Evolutionary conservation across 1,140 invertebrate species (phyloP).

Genomic region (Neodiprion virginianus): DNA sequence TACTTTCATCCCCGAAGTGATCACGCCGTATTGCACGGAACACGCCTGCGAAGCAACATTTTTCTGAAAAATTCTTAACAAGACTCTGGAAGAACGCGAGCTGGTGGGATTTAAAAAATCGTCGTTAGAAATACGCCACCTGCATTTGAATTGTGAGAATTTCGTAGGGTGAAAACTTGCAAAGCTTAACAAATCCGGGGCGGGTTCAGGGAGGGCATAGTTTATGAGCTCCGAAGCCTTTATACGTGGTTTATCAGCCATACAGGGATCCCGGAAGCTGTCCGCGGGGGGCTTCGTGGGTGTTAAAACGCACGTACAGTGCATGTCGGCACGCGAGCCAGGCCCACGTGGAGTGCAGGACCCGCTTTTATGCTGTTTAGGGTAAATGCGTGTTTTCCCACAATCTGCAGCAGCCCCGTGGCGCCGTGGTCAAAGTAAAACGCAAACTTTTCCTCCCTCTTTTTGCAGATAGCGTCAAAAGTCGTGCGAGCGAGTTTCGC

Average conservation of each 20-base stretch:
- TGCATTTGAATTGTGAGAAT: too few relatives aligned
- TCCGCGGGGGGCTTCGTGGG: neutral
- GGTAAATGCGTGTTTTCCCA: conserved; percentile 4
- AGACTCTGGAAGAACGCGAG: too few relatives aligned
- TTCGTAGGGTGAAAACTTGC: neutral
- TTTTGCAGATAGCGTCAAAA: neutral
- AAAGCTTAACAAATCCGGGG: neutral
- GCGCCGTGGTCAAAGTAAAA: neutral
- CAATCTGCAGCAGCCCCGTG: neutral
- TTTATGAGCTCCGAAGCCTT: neutral
- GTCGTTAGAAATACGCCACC: too few relatives aligned
- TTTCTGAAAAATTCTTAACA: too few relatives aligned
- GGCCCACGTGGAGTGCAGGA: neutral
- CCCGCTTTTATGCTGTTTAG: conserved; percentile 1
- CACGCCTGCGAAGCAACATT: too few relatives aligned
- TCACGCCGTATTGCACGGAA: too few relatives aligned
- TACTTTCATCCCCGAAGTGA: too few relatives aligned
- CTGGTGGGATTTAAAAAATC: too few relatives aligned
- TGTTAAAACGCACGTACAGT: neutral
- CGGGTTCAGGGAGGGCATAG: neutral
- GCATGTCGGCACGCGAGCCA: neutral
- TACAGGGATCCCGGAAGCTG: neutral
- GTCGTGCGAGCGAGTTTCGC: neutral
- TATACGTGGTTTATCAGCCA: neutral
- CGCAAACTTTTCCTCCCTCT: neutral